Base-by-base conservation (phyloP, 2,797 vertebrate species). In the Petrocephalus schoutedeni region DNA sequence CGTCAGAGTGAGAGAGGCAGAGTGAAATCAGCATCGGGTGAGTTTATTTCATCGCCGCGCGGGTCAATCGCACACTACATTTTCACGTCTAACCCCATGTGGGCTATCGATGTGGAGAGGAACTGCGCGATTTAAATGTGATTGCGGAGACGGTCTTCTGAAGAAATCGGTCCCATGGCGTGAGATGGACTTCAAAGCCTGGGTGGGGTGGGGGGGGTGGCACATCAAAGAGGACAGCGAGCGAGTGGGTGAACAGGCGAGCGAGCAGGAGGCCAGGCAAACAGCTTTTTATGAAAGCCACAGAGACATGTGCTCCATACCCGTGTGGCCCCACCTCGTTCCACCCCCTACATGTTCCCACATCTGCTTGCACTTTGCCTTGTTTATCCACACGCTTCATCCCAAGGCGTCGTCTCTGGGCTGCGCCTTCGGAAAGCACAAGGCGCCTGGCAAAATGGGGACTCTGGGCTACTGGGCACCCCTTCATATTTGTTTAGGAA, bases 361-460 rank as follows among this genome's bases (percentile, higher is more conserved):
- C 87, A 83, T 89, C 87, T 77, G 88, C 87, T 87, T 7, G 45
- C 3, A 21, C 85, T 87, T 67, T 86, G 85, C 89, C 87, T 87
- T 90, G 86, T 90, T 89, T 92, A 89, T 89, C 88, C 89, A 58
- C n/a, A 28, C 59, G 83, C 87, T 87, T 89, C 85, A 80, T 83
- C n/a, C 87, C 41, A 36, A 32, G 10, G 23, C 28, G 3, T 5
- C 64, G 64, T 67, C 64, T 36, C 64, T 32, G 64, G 64, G 64
- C 64, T 12, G 12, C 4, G 4, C 64, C 64, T 16, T 87, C 41
- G 7, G 80, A 7, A 83, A 53, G 8, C 80, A 21, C n/a, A 83
- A 9, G 49, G 80, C n/a, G 19, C n/a, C 45, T n/a, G 1, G 8
- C 45, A 45, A 83, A 51, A 53, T 53, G 49, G n/a, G 49, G 21